Conservation (phyloP, 2,797 vertebrate genomes). For the Phoeniculus purpureus region DNA sequence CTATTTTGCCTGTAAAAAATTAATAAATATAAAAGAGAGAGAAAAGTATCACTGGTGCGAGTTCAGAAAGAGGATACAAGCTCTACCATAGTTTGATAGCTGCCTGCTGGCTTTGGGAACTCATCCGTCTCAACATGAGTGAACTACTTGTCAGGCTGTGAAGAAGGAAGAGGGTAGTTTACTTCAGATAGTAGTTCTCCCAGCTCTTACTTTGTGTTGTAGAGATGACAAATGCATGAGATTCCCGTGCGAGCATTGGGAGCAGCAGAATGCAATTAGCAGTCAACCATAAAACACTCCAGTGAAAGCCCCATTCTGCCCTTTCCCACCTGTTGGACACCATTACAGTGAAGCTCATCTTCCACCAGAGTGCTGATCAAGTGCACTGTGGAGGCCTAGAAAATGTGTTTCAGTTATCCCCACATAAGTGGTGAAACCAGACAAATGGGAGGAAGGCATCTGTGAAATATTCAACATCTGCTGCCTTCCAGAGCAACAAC, state of each 20-base stretch:
- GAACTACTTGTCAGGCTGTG: background rate
- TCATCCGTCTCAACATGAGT: background rate
- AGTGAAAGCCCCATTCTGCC: constrained; percentile 13
- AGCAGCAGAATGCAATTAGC: constrained; percentile 52
- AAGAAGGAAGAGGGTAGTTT: background rate
- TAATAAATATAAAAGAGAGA: background rate
- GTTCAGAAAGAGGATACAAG: background rate
- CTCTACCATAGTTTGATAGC: background rate
- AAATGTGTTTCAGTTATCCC: constrained; percentile 37
- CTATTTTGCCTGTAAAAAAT: background rate
- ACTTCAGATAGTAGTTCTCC: background rate
- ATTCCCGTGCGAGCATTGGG: background rate
- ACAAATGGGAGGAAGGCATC: constrained; percentile 2
- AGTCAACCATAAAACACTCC: constrained; percentile 16
- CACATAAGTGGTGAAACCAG: background rate
- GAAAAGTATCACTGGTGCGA: background rate
- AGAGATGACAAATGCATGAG: constrained; percentile 3
- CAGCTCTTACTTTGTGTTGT: background rate
- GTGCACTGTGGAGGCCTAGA: background rate
- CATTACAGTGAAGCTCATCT: background rate
- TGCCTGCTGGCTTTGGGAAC: background rate
- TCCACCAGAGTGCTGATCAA: constrained; percentile 43
- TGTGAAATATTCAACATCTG: constrained; percentile 63
- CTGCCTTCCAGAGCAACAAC: constrained; percentile 43
- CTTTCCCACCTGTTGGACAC: constrained; percentile 34